Conservation (phyloP, 1,140 invertebrate species). For the Palaemon carinicauda region DNA sequence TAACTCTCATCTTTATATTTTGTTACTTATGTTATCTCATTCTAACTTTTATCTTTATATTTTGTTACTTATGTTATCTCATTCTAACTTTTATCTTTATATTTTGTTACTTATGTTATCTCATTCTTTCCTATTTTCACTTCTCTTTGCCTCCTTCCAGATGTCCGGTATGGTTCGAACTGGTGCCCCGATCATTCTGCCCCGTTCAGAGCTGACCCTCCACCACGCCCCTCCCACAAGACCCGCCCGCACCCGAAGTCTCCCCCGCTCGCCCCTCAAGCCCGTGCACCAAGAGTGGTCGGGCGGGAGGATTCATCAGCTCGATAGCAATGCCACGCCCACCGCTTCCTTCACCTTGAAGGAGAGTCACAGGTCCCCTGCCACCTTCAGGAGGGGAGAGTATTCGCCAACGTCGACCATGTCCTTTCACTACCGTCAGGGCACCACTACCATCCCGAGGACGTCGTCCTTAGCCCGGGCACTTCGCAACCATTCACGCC, state of each 20-base stretch:
- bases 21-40: too few species aligned
- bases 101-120: neutral
- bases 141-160: neutral
- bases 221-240: constrained; percentile 32
- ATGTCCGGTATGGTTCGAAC: constrained; percentile 29
- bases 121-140: neutral
- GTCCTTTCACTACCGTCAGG: constrained; percentile 16
- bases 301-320: neutral
- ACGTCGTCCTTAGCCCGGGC: neutral
- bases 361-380: neutral
- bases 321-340: neutral
- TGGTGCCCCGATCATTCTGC: constrained; percentile 21
- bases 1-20: too few species aligned
- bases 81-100: neutral
- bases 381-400: neutral
- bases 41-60: neutral
- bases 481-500: neutral
- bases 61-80: neutral
- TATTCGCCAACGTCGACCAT: neutral
- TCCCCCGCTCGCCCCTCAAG: neutral
- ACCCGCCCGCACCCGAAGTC: neutral
- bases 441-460: too few species aligned
- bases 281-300: neutral
- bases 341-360: neutral
- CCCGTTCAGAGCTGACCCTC: constrained; percentile 44